These are phyloP conservation scores for Gymnocypris eckloni DNA, from an alignment of 2,797 vertebrate genomes.

Conservation along the genomic window DNA sequence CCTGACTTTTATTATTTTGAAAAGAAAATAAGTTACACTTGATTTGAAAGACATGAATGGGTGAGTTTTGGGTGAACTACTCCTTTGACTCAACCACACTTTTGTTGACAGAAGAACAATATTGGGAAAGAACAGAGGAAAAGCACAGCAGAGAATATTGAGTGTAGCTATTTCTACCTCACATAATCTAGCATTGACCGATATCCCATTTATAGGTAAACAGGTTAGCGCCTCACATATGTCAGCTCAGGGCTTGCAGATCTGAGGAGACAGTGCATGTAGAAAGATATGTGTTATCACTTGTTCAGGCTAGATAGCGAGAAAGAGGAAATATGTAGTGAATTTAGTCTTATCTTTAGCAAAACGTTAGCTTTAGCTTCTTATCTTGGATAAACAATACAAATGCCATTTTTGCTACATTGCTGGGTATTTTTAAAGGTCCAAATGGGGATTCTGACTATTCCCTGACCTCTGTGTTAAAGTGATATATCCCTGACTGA, in stretches of 20 bases:
- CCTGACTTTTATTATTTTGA: neutral
- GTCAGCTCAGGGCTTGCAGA: slow-evolving; percentile 23
- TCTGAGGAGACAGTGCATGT: neutral
- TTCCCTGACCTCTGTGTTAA: neutral
- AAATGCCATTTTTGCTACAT: neutral
- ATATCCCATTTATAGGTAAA: slow-evolving; percentile 37
- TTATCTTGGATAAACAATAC: slow-evolving; percentile 12
- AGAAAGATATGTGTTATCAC: neutral
- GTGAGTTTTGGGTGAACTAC: neutral
- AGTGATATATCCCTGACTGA: neutral
- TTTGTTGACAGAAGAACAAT: neutral
- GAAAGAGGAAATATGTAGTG: neutral
- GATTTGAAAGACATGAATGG: neutral
- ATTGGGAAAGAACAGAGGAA: neutral
- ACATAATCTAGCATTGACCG: neutral
- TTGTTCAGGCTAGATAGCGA: neutral
- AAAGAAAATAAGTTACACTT: neutral
- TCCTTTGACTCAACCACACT: neutral
- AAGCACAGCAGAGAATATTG: neutral
- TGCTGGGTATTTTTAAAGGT: neutral
- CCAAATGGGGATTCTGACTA: neutral
- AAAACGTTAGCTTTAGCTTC: neutral
- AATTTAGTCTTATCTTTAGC: neutral
- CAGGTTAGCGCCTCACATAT: neutral
- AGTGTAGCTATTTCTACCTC: neutral